These are phyloP conservation scores for Lymantria dispar DNA, from an alignment of 2,888 invertebrate genomes.

Conservation along the genomic window DNA sequence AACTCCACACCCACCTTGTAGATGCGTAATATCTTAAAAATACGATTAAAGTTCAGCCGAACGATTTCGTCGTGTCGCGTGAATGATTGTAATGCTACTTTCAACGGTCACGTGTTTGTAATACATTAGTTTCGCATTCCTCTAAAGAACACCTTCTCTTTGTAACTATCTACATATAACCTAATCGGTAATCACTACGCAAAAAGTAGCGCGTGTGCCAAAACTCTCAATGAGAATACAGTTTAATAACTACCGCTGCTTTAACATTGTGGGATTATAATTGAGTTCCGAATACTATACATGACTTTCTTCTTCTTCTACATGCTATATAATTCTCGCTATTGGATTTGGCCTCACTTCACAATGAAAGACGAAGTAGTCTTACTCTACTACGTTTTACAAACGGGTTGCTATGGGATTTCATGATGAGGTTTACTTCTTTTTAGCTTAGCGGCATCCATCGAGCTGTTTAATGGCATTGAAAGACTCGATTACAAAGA, in stretches of 20 bases:
- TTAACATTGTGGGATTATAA: neutral
- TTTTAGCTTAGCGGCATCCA: too few species aligned
- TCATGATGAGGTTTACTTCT: too few species aligned
- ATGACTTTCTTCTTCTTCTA: neutral
- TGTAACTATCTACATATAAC: slow-evolving; percentile 17
- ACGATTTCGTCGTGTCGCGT: slow-evolving; percentile 1
- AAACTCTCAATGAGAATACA: slow-evolving; percentile 20
- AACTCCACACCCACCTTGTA: too few species aligned
- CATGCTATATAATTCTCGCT: too few species aligned
- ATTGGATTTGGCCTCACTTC: too few species aligned
- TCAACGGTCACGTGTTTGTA: slow-evolving; percentile 19
- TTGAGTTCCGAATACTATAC: neutral
- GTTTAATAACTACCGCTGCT: slow-evolving; percentile 14
- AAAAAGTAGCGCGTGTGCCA: slow-evolving; percentile 28
- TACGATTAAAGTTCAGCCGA: slow-evolving; percentile 1
- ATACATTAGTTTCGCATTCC: slow-evolving; percentile 16
- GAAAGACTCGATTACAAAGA: too few species aligned
- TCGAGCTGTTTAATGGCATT: too few species aligned
- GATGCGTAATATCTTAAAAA: neutral
- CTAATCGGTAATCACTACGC: slow-evolving; percentile 25
- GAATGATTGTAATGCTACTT: slow-evolving; percentile 9
- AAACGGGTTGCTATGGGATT: too few species aligned
- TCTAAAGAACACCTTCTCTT: slow-evolving; percentile 11
- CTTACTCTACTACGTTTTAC: too few species aligned
- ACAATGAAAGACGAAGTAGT: too few species aligned